Conservation (phyloP, 2,888 invertebrate species). For the Acanthoscelides obtectus region DNA sequence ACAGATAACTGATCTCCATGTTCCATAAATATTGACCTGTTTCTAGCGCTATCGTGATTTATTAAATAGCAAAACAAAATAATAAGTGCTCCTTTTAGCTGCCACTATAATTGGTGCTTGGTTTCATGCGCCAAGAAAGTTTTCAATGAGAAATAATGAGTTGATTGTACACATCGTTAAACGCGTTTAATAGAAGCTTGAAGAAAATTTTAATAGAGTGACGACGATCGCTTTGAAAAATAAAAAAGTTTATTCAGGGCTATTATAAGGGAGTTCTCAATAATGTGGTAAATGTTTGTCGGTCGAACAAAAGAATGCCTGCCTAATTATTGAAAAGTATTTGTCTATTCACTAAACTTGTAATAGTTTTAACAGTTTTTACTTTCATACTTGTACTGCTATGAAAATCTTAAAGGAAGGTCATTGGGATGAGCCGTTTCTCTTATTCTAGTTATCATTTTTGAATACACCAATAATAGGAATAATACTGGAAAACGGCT, state of each 20-base stretch:
- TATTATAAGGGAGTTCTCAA: not conserved
- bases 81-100: not conserved
- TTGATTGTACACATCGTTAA: not conserved
- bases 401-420: too few species aligned
- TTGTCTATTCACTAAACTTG: too few species aligned
- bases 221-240: not conserved
- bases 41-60: not conserved
- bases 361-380: too few species aligned
- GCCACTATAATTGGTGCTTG: not conserved
- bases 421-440: too few species aligned
- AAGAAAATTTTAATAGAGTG: not conserved
- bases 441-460: too few species aligned
- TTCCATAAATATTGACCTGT: not conserved
- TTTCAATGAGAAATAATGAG: not conserved
- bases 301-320: too few species aligned
- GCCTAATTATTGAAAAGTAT: too few species aligned
- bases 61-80: not conserved
- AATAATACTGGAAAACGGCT: too few species aligned
- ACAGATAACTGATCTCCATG: too few species aligned
- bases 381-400: too few species aligned
- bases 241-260: not conserved
- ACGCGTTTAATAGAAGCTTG: not conserved
- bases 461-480: too few species aligned
- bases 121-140: not conserved
- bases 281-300: too few species aligned